Evolutionary conservation across 2,888 invertebrate genomes (phyloP).

Genomic region (Drosophila paramelanica): DNA sequence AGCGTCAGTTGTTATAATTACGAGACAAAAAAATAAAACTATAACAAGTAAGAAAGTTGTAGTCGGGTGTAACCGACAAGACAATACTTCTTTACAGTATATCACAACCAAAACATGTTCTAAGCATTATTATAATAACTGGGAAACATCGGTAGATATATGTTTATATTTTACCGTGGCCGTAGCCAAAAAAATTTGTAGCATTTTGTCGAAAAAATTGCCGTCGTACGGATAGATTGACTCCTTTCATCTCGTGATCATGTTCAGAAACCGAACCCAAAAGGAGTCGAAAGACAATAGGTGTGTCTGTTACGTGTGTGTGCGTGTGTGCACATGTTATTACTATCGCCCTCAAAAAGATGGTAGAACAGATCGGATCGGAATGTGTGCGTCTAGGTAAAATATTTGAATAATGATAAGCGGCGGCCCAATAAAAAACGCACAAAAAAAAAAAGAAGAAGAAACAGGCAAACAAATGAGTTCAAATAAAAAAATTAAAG

Average conservation of each 20-base stretch:
- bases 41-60: too few relatives aligned
- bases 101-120: too few relatives aligned
- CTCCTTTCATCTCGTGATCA: too few relatives aligned
- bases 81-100: too few relatives aligned
- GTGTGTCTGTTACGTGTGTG: background rate
- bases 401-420: slow-evolving; percentile 79
- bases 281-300: slow-evolving; percentile 26
- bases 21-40: slow-evolving; percentile 3
- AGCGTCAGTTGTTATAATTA: slow-evolving; percentile 64
- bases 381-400: slow-evolving; percentile 55
- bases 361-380: slow-evolving; percentile 26
- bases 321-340: slow-evolving; percentile 19
- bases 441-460: slow-evolving; percentile 29
- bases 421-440: slow-evolving; percentile 45
- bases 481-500: slow-evolving; percentile 23
- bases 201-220: too few relatives aligned
- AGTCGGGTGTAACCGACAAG: too few relatives aligned
- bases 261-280: slow-evolving; percentile 22
- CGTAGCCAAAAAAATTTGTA: too few relatives aligned
- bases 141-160: too few relatives aligned
- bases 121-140: too few relatives aligned
- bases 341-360: slow-evolving; percentile 33
- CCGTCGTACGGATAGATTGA: too few relatives aligned
- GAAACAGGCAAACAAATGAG: slow-evolving; percentile 32
- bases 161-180: too few relatives aligned